Base-by-base conservation (phyloP, 2,797 vertebrate species). In the Brachyrhaphis roseni region DNA sequence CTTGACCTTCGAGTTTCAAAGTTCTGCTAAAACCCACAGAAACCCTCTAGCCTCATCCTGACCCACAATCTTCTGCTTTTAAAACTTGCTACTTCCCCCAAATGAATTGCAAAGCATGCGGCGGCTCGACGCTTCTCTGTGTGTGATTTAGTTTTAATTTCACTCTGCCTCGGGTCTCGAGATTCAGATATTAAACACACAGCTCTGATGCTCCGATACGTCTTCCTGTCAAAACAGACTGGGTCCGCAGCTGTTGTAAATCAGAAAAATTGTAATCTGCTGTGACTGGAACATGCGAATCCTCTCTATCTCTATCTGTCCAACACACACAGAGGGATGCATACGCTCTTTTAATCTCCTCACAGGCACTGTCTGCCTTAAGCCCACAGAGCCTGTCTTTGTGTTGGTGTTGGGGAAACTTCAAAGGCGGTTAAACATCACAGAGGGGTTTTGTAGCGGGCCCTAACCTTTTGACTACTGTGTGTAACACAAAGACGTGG, bases 371-470 rank as follows among this genome's bases (percentile, higher is more conserved):
- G 83, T 84, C 88, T 84, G 82, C 83, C 82, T 91, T 88, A 85
- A 88, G 83, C 82, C 91, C 87, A 93, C 87, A 94, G 90, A 92
- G 90, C 83, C 82, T 0, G 53, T 85, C 93, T 94, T 95, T 95
- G 93, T 95, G 87, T 81, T 73, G 79, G 79, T 82, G 90, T 84
- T 88, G 72, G 78, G 82, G 66, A 89, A 91, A 92, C 94, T 93
- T 95, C 92, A 95, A 94, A 95, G 91, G 72, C 84, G 73, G 86
- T 91, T 90, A 88, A 91, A 92, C 90, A 93, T 94, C 91, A 93
- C 82, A 93, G 89, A 78, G 88, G 72, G 89, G 90, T 90, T 87
- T 89, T 11, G 20, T 85, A 84, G 81, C 84, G 78, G 87, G 75
- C 85, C 71, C 47, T 83, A 78, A 93, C 92, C 92, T 92, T 71